These are phyloP conservation scores for Sphenodon punctatus DNA, from an alignment of 2,797 vertebrate genomes.

Conservation along the genomic window DNA sequence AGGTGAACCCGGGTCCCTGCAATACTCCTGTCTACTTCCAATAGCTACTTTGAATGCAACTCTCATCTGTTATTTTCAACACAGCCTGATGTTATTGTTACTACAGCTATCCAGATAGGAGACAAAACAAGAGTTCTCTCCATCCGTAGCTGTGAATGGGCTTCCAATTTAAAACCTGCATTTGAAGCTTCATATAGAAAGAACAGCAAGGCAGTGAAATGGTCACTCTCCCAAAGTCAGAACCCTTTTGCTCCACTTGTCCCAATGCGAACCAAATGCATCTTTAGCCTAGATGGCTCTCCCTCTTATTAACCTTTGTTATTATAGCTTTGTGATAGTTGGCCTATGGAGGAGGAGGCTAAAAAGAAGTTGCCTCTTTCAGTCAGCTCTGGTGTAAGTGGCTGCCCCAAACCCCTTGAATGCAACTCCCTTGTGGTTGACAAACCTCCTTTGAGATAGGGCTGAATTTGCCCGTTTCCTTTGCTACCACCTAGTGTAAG, in stretches of 20 bases:
- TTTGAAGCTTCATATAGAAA: not conserved
- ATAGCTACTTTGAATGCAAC: slow-evolving; percentile 43
- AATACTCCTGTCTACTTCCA: slow-evolving; percentile 52
- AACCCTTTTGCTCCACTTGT: not conserved
- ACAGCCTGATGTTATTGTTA: slow-evolving; percentile 7
- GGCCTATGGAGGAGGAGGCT: not conserved
- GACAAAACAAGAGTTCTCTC: not conserved
- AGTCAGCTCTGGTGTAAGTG: not conserved
- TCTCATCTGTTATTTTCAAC: slow-evolving; percentile 13
- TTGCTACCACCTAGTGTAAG: too few species aligned
- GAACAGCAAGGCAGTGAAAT: not conserved
- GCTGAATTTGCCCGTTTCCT: not conserved
- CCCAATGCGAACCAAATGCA: not conserved
- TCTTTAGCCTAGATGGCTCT: not conserved
- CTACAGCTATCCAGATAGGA: not conserved
- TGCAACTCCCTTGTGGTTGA: too few species aligned
- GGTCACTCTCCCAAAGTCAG: not conserved
- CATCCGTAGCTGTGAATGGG: slow-evolving; percentile 20
- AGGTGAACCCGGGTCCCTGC: too few species aligned
- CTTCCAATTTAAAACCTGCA: not conserved
- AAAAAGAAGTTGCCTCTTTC: not conserved
- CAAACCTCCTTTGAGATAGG: not conserved
- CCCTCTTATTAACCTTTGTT: not conserved
- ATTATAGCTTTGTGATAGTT: too few species aligned
- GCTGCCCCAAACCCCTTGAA: too few species aligned